Evolutionary conservation across 2,888 invertebrate genomes (phyloP).

Genomic region (Reticulitermes lucifugus): DNA sequence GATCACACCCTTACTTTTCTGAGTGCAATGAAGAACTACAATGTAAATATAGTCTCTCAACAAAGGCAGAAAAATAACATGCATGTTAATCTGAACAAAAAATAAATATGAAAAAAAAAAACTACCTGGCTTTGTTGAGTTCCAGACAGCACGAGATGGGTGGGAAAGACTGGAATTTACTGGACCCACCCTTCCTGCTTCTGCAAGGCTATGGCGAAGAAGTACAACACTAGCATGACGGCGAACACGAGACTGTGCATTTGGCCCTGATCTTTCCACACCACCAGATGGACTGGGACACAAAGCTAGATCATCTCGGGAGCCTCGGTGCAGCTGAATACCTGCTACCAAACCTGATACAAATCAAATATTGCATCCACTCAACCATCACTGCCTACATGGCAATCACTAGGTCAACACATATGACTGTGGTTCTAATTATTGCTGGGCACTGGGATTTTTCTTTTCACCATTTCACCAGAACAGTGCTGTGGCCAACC

Average conservation of each 20-base stretch:
- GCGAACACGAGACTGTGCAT: conserved; percentile 53
- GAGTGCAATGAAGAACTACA: not conserved
- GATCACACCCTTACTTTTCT: not conserved
- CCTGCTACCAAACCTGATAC: conserved; percentile 50
- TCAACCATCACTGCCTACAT: no score
- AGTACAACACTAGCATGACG: conserved; percentile 56
- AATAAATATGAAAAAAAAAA: not conserved
- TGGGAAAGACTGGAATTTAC: not conserved
- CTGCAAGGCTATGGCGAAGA: conserved; percentile 54
- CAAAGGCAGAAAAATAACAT: no score
- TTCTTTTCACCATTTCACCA: no score
- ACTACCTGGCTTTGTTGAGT: conserved; percentile 4
- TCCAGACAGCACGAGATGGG: conserved; percentile 18
- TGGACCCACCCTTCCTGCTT: conserved; percentile 37
- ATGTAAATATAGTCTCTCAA: no score
- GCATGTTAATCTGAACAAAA: no score
- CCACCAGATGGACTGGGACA: conserved; percentile 46
- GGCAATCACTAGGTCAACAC: no score
- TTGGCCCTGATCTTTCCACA: conserved; percentile 42
- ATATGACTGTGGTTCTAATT: no score
- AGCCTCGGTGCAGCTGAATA: conserved; percentile 52
- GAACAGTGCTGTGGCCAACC: no score
- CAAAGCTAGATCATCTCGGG: conserved; percentile 55
- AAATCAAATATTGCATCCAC: not conserved
- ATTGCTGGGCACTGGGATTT: no score